Evolutionary conservation across 2,113 vertebrate genomes (phyloP).

Genomic region (Mustelus asterias): DNA sequence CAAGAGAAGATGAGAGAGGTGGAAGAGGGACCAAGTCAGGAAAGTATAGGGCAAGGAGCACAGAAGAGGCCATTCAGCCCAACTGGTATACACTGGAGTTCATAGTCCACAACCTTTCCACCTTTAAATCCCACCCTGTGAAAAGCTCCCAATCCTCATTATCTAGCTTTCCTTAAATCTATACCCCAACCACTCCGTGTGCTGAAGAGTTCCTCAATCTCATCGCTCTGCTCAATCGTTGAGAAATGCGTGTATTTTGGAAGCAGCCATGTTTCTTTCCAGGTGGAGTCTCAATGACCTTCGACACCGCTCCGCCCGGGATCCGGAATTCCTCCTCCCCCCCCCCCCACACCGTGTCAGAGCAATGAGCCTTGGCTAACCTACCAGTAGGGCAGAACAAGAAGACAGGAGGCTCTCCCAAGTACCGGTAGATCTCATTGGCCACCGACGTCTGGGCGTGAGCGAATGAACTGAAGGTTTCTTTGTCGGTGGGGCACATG

Average conservation of each 20-base stretch:
- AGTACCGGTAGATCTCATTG: constrained; percentile 68
- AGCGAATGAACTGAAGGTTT: constrained; percentile 71
- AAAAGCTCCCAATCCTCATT: not conserved
- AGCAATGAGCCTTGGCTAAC: not conserved
- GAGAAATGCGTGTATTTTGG: not conserved
- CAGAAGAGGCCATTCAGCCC: not conserved
- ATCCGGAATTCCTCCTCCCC: no score
- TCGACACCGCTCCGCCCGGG: not conserved
- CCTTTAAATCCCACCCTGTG: not conserved
- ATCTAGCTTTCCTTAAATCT: not conserved
- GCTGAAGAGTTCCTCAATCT: not conserved
- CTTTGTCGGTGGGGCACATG: constrained; percentile 74
- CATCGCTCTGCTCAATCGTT: not conserved
- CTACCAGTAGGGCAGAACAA: constrained; percentile 80
- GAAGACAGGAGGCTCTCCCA: constrained; percentile 72
- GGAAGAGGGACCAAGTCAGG: not conserved
- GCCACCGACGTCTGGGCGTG: constrained; percentile 74
- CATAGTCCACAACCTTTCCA: not conserved
- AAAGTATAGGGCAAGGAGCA: not conserved
- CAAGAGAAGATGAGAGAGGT: not conserved
- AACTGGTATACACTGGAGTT: not conserved
- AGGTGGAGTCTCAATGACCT: not conserved
- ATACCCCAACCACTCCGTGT: not conserved
- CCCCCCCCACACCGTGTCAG: accelerated
- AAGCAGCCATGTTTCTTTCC: not conserved